Conservation (phyloP, 1,140 invertebrate genomes). For the Dreissena polymorpha region DNA sequence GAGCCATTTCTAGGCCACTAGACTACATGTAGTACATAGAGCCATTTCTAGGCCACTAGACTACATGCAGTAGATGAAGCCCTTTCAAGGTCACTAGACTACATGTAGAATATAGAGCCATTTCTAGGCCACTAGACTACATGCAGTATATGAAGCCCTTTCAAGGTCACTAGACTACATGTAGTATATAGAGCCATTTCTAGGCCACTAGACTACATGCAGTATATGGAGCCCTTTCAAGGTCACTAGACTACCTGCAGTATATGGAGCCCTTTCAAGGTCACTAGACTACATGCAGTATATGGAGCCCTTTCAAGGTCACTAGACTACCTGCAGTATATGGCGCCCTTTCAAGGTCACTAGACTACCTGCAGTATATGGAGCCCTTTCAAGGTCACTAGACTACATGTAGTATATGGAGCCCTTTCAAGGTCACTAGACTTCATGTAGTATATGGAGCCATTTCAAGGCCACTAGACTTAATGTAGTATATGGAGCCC, state of each 20-base stretch:
- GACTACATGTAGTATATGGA: slow-evolving; percentile 86
- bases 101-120: slow-evolving; percentile 87
- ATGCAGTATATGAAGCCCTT: slow-evolving; percentile 86
- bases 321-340: slow-evolving; percentile 85
- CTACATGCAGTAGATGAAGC: slow-evolving; percentile 86
- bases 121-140: slow-evolving; percentile 84
- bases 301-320: slow-evolving; percentile 85
- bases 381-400: slow-evolving; percentile 85
- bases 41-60: slow-evolving; percentile 84
- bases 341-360: slow-evolving; percentile 86
- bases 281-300: slow-evolving; percentile 85
- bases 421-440: slow-evolving; percentile 84
- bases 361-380: slow-evolving; percentile 86
- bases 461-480: slow-evolving; percentile 84
- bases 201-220: slow-evolving; percentile 85
- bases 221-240: slow-evolving; percentile 86
- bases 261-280: slow-evolving; percentile 85
- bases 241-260: slow-evolving; percentile 85
- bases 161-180: slow-evolving; percentile 85
- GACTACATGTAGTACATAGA: slow-evolving; percentile 86
- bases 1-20: slow-evolving; percentile 85
- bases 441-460: slow-evolving; percentile 85
- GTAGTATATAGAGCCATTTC: slow-evolving; percentile 86
- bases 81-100: slow-evolving; percentile 84
- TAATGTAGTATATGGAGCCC: slow-evolving; percentile 87